Conservation (phyloP, 2,113 vertebrate genomes). For the Sprattus sprattus region DNA sequence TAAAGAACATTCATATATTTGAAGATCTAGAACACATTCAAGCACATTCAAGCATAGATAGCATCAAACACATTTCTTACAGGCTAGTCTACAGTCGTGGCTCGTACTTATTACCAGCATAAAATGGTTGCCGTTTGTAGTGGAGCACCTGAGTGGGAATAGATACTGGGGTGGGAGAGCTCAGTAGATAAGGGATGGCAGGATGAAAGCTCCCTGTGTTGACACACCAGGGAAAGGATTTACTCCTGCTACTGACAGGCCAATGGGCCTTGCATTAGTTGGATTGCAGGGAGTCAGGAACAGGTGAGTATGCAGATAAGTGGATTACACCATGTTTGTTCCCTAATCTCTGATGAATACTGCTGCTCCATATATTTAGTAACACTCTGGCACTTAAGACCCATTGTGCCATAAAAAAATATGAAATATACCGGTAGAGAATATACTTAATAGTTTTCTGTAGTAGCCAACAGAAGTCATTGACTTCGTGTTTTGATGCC, state of each 20-base stretch:
- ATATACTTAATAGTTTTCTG: not conserved
- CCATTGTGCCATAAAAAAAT: not conserved
- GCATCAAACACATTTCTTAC: not conserved
- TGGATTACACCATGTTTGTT: slow-evolving; percentile 36
- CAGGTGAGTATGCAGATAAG: slow-evolving; percentile 42
- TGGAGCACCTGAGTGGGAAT: not conserved
- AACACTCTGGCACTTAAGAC: slow-evolving; percentile 14
- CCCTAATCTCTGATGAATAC: slow-evolving; percentile 30
- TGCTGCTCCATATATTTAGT: not conserved
- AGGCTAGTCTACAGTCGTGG: not conserved
- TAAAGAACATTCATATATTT: not conserved
- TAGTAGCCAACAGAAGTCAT: not conserved
- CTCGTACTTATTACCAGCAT: not conserved
- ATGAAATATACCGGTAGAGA: not conserved
- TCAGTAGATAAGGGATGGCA: not conserved
- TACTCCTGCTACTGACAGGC: not conserved
- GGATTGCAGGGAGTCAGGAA: slow-evolving; percentile 25
- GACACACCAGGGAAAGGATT: slow-evolving; percentile 13
- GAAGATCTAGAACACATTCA: not conserved
- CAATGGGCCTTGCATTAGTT: slow-evolving; percentile 3
- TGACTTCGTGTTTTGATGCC: not conserved
- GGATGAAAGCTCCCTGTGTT: slow-evolving; percentile 7
- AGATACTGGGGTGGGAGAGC: not conserved
- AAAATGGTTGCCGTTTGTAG: not conserved
- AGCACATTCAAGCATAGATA: not conserved